Evolutionary conservation across 2,113 vertebrate genomes (phyloP).

Genomic region (Zingel zingel): DNA sequence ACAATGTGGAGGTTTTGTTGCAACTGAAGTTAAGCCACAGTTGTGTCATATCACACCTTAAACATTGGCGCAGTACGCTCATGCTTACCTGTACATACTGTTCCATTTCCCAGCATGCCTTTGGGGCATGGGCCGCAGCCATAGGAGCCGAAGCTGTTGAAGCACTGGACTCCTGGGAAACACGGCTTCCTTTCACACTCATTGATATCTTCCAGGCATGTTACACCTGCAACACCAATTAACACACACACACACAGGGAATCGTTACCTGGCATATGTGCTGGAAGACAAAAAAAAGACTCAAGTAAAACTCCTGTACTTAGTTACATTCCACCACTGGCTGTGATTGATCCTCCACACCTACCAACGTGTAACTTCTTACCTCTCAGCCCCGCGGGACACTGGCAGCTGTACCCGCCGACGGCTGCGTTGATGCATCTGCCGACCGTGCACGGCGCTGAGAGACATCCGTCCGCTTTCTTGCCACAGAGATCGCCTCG

Average conservation of each 20-base stretch:
- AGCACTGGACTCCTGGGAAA: conserved; percentile 81
- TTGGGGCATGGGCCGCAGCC: conserved; percentile 79
- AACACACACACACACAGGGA: background rate
- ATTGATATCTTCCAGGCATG: conserved; percentile 84
- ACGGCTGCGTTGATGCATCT: conserved; percentile 59
- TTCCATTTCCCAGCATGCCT: conserved; percentile 81
- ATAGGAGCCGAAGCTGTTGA: conserved; percentile 85
- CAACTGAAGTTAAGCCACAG: too few species aligned
- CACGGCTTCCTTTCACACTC: conserved; percentile 84
- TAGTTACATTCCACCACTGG: too few species aligned
- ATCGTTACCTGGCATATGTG: background rate
- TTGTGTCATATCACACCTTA: background rate
- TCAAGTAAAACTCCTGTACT: too few species aligned
- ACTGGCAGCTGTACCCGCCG: conserved; percentile 74
- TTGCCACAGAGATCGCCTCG: conserved; percentile 82
- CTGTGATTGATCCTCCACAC: too few species aligned
- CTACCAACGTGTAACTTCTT: background rate
- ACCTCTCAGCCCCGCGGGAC: conserved; percentile 82
- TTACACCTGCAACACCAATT: conserved; percentile 66
- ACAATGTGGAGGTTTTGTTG: too few species aligned
- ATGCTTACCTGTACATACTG: conserved; percentile 77
- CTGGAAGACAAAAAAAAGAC: too few species aligned
- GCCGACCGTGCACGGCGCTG: conserved; percentile 67
- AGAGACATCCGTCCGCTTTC: conserved; percentile 73
- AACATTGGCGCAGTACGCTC: background rate